These are phyloP conservation scores for Panopea generosa DNA, from an alignment of 2,888 invertebrate species.

Conservation along the genomic window DNA sequence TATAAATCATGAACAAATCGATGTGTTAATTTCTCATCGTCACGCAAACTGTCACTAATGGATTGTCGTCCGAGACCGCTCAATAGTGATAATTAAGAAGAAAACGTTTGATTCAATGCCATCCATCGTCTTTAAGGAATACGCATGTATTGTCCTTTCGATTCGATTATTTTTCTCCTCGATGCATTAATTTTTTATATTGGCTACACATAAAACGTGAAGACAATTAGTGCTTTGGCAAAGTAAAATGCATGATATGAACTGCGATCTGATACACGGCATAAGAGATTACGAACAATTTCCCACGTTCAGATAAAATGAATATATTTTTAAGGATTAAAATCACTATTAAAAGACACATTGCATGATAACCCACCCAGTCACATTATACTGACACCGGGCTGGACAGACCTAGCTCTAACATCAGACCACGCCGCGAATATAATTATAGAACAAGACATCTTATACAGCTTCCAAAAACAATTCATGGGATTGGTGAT, in stretches of 20 bases:
- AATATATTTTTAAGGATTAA: no score
- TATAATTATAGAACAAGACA: no score
- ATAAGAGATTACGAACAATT: no score
- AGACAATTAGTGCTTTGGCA: not conserved
- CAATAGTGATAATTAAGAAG: not conserved
- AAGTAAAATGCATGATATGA: not conserved
- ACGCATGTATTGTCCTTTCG: not conserved
- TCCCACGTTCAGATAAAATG: no score
- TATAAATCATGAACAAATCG: not conserved
- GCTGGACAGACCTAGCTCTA: no score
- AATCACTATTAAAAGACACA: no score
- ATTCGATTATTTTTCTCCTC: not conserved
- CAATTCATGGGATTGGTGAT: no score
- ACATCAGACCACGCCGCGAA: no score
- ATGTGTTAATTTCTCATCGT: not conserved
- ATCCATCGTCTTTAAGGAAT: not conserved
- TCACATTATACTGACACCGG: no score
- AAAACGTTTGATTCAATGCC: not conserved
- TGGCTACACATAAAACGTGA: not conserved
- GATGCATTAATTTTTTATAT: not conserved
- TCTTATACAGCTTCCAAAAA: no score
- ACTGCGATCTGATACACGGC: not conserved
- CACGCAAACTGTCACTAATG: slow-evolving; percentile 4
- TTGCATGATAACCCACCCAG: no score
- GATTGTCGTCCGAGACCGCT: not conserved